These are phyloP conservation scores for Danaus plexippus DNA, from an alignment of 1,140 invertebrate genomes.

Conservation along the genomic window DNA sequence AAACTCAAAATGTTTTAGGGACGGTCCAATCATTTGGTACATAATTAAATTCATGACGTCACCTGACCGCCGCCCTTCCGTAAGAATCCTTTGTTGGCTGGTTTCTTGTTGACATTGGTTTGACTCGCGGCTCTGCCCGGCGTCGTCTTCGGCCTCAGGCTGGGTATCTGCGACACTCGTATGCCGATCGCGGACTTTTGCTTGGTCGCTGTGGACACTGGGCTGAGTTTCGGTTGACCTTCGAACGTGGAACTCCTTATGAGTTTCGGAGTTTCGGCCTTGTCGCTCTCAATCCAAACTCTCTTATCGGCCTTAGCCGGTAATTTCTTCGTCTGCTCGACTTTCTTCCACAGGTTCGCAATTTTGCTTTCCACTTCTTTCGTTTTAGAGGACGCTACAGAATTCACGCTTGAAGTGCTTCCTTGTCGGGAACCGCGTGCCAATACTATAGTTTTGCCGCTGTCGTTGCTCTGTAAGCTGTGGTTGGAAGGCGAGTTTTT, in stretches of 20 bases:
- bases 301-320: conserved; percentile 74
- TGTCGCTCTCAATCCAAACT: conserved; percentile 74
- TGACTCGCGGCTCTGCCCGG: conserved; percentile 24
- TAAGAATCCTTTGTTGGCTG: conserved; percentile 32
- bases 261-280: conserved; percentile 65
- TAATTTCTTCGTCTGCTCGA: conserved; percentile 81
- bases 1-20: conserved; percentile 2
- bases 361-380: conserved; percentile 90
- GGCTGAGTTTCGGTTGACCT: conserved; percentile 68
- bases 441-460: conserved; percentile 60
- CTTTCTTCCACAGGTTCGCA: conserved; percentile 89
- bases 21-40: conserved; percentile 1
- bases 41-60: conserved; percentile 25
- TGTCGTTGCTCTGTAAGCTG: conserved; percentile 72
- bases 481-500: conserved; percentile 71
- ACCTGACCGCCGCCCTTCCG: conserved; percentile 44
- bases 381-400: conserved; percentile 69
- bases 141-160: conserved; percentile 38
- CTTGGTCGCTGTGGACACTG: conserved; percentile 47
- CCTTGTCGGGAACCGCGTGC: conserved; percentile 65
- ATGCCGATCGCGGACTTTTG: conserved; percentile 67
- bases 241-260: conserved; percentile 82
- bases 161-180: conserved; percentile 58
- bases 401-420: conserved; percentile 76
- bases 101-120: conserved; percentile 32